phyloP scores from a whole-genome alignment of 2,797 vertebrate species.

The Limnodromus scolopaceus region DNA sequence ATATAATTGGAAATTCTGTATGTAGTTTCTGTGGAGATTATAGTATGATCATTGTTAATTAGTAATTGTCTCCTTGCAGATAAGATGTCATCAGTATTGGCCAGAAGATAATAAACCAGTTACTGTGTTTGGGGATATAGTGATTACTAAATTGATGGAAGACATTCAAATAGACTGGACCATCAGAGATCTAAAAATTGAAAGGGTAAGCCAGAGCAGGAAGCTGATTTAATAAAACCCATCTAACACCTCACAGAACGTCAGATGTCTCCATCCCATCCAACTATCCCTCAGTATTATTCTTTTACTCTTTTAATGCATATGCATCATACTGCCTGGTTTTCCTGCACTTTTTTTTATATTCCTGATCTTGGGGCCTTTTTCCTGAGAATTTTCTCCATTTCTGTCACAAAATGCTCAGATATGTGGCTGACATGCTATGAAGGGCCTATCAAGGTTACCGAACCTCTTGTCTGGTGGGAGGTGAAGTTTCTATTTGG shows the following conservation, averaged over 20 bases:
- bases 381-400: not conserved
- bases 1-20: not conserved
- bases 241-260: not conserved
- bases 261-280: not conserved
- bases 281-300: not conserved
- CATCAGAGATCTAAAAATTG: conserved; percentile 93
- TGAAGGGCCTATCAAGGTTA: not conserved
- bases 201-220: conserved; percentile 85
- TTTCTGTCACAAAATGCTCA: not conserved
- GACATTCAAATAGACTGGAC: conserved; percentile 94
- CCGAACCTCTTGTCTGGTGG: not conserved
- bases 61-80: conserved; percentile 78
- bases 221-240: not conserved
- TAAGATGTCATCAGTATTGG: conserved; percentile 98
- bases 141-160: conserved; percentile 95
- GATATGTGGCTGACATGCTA: not conserved
- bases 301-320: not conserved
- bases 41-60: not conserved
- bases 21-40: not conserved
- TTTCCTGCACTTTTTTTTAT: not conserved
- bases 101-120: conserved; percentile 98
- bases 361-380: not conserved
- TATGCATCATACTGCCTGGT: not conserved
- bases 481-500: conserved; percentile 37
- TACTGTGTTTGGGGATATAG: conserved; percentile 97